Conservation (phyloP, 2,797 vertebrate genomes). For the Echeneis naucrates region DNA sequence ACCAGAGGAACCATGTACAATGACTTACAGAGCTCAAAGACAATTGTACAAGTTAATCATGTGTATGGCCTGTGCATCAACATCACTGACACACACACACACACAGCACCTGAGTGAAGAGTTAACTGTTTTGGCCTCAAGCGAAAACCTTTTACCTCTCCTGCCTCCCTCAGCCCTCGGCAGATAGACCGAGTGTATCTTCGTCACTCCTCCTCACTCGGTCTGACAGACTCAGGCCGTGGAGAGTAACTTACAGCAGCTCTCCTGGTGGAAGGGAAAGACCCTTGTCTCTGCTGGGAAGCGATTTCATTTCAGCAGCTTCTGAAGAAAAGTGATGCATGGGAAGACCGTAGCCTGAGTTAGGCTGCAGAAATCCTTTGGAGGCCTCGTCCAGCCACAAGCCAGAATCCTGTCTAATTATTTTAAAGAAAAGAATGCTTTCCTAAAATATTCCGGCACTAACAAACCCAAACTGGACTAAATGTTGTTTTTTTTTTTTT, state of each 20-base stretch:
- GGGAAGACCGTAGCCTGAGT: neutral
- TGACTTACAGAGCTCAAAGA: neutral
- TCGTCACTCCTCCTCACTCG: constrained; percentile 19
- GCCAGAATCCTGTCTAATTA: too few relatives aligned
- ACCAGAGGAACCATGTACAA: neutral
- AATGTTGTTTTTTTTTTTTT: neutral
- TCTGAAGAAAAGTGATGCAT: neutral
- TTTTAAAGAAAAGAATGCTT: too few relatives aligned
- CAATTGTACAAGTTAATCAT: neutral
- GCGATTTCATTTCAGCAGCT: constrained; percentile 18
- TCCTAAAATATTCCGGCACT: too few relatives aligned
- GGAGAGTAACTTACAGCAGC: constrained; percentile 32
- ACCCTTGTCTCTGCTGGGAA: constrained; percentile 11
- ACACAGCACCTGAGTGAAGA: constrained; percentile 7
- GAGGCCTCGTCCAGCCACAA: too few relatives aligned
- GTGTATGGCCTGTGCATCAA: neutral
- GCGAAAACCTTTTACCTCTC: constrained; percentile 41
- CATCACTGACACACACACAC: neutral
- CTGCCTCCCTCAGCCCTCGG: constrained; percentile 19
- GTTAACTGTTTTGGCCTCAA: constrained; percentile 50
- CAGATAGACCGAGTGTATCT: constrained; percentile 25
- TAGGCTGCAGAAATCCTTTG: neutral
- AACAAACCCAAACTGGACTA: neutral
- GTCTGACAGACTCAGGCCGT: constrained; percentile 43
- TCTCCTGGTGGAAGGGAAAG: neutral